A percentile compares a stretch with the other conserved stretches of the same genome.
Conservation (phyloP, 2,888 invertebrate species). For the Dryobota labecula region DNA sequence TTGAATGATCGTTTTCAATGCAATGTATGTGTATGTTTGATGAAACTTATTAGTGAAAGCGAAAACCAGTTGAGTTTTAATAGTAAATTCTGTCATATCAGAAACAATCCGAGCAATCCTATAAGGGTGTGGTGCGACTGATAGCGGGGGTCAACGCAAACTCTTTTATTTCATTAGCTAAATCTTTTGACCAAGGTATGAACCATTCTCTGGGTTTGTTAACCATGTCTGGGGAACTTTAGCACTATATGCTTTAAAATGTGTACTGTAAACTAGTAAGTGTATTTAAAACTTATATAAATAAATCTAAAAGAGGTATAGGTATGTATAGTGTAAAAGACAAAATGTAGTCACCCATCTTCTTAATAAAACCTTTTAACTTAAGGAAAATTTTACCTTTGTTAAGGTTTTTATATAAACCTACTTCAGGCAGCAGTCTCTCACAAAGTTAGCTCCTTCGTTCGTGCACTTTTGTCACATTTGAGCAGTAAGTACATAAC, state of each 20-base stretch:
- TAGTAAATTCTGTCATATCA: constrained; percentile 49
- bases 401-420: too few relatives aligned
- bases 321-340: not conserved
- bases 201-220: not conserved
- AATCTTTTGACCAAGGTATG: not conserved
- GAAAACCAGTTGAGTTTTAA: constrained; percentile 51
- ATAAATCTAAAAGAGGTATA: not conserved
- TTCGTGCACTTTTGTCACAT: too few relatives aligned
- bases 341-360: not conserved
- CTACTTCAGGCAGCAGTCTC: too few relatives aligned
- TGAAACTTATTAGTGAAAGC: not conserved
- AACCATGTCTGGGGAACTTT: too few relatives aligned
- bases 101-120: constrained; percentile 39
- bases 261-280: not conserved
- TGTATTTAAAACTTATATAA: not conserved
- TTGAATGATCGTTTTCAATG: not conserved
- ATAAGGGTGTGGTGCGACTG: constrained; percentile 39
- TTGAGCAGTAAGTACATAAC: too few relatives aligned
- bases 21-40: not conserved
- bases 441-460: too few relatives aligned
- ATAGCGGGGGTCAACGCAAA: constrained; percentile 34
- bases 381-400: too few relatives aligned
- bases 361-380: not conserved
- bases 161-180: not conserved
- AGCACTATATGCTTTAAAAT: not conserved